Percentiles rank a stretch among this genome's conserved stretches.
Conservation (phyloP, 2,888 invertebrate genomes). For the Brenthis daphne region DNA sequence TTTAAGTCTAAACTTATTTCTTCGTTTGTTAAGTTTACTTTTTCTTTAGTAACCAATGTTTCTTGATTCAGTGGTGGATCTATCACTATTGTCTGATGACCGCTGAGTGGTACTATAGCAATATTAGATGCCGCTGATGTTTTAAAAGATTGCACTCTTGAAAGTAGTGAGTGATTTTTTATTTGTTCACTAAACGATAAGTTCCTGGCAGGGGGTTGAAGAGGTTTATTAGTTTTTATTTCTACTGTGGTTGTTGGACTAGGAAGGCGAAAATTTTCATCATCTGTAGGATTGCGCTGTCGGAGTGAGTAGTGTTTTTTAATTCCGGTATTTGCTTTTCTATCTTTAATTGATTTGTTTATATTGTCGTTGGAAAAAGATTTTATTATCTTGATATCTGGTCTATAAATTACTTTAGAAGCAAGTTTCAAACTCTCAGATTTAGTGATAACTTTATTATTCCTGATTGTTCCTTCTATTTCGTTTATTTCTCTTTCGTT, state of each 20-base stretch:
- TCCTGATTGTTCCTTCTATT: constrained; percentile 77
- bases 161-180: constrained; percentile 63
- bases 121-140: constrained; percentile 75
- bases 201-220: constrained; percentile 30
- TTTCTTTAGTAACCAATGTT: constrained; percentile 16
- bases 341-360: constrained; percentile 52
- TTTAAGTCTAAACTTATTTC: constrained; percentile 17
- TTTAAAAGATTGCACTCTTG: constrained; percentile 75
- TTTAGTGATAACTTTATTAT: constrained; percentile 74
- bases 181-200: constrained; percentile 53
- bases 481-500: constrained; percentile 79
- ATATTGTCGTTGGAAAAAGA: constrained; percentile 72
- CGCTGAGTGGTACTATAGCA: constrained; percentile 74
- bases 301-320: constrained; percentile 78
- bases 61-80: constrained; percentile 63
- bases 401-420: constrained; percentile 53
- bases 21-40: constrained; percentile 8
- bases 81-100: constrained; percentile 79
- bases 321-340: constrained; percentile 58
- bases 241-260: constrained; percentile 64
- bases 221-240: constrained; percentile 46
- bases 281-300: constrained; percentile 72
- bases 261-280: constrained; percentile 63
- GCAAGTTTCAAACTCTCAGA: constrained; percentile 68
- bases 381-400: constrained; percentile 61